These are phyloP conservation scores for Harmothoe impar DNA, from an alignment of 2,888 invertebrate species.

Conservation along the genomic window DNA sequence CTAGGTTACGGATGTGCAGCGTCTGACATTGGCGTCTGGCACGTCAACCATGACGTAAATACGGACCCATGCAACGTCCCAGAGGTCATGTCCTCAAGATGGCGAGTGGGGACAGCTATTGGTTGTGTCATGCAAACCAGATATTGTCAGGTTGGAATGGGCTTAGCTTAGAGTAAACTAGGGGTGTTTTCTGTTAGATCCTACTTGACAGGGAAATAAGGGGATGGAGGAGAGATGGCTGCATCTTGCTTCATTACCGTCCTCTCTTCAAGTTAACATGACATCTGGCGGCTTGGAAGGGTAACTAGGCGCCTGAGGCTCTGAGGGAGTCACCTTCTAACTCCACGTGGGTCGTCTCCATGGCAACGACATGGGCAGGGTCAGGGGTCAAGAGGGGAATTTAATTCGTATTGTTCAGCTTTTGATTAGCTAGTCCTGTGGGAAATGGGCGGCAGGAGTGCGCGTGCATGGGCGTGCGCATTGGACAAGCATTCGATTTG, in stretches of 20 bases:
- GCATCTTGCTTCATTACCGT: not conserved
- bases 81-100: not conserved
- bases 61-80: not conserved
- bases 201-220: not conserved
- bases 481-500: conserved; percentile 11
- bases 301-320: not conserved
- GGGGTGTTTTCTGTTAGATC: not conserved
- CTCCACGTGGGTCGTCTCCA: conserved; percentile 9
- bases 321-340: not conserved
- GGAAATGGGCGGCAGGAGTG: not conserved
- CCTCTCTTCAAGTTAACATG: not conserved
- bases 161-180: not conserved
- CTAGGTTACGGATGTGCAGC: not conserved
- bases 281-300: conserved; percentile 1
- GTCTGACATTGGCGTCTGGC: not conserved
- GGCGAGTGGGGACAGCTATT: not conserved
- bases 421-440: not conserved
- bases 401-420: conserved; percentile 11
- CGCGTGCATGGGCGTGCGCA: conserved; percentile 23
- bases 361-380: conserved; percentile 2
- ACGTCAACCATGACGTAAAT: not conserved
- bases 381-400: conserved; percentile 2
- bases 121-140: not conserved
- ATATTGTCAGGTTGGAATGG: not conserved
- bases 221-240: too few relatives aligned